Evolutionary conservation across 2,888 invertebrate genomes (phyloP).

Genomic region (Rhingia rostrata): DNA sequence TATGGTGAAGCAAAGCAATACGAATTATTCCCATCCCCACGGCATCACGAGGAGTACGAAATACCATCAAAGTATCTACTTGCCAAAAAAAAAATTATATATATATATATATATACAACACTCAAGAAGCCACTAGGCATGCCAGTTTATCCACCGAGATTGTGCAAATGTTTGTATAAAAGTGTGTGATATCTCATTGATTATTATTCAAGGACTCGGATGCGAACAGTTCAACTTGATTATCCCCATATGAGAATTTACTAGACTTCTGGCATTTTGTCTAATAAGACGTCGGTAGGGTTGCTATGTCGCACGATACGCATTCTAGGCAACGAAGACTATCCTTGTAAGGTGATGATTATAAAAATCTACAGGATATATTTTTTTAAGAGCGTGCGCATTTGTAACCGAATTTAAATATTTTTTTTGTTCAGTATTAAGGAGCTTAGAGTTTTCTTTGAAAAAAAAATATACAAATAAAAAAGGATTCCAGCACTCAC

Average conservation of each 20-base stretch:
- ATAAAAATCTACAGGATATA: too few species aligned
- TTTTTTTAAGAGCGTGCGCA: too few species aligned
- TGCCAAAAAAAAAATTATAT: neutral
- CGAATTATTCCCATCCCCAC: neutral
- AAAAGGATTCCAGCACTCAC: conserved; percentile 17
- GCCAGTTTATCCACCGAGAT: too few species aligned
- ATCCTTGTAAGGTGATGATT: too few species aligned
- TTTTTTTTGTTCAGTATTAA: too few species aligned
- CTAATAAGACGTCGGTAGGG: conserved; percentile 39
- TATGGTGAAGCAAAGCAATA: neutral
- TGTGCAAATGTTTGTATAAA: conserved; percentile 6
- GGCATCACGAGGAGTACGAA: neutral
- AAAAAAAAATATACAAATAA: conserved; percentile 10
- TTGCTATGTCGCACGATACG: neutral
- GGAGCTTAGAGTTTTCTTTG: too few species aligned
- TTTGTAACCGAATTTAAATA: too few species aligned
- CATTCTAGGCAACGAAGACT: neutral
- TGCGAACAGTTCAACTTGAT: conserved; percentile 45
- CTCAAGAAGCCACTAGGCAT: conserved; percentile 12
- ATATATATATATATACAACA: neutral
- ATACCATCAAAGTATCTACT: neutral
- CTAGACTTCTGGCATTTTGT: conserved; percentile 47
- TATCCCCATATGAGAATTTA: conserved; percentile 59
- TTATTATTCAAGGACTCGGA: conserved; percentile 36
- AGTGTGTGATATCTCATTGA: conserved; percentile 8